These are phyloP conservation scores for Myotis myotis DNA, from an alignment of 2,797 vertebrate species.

Conservation along the genomic window DNA sequence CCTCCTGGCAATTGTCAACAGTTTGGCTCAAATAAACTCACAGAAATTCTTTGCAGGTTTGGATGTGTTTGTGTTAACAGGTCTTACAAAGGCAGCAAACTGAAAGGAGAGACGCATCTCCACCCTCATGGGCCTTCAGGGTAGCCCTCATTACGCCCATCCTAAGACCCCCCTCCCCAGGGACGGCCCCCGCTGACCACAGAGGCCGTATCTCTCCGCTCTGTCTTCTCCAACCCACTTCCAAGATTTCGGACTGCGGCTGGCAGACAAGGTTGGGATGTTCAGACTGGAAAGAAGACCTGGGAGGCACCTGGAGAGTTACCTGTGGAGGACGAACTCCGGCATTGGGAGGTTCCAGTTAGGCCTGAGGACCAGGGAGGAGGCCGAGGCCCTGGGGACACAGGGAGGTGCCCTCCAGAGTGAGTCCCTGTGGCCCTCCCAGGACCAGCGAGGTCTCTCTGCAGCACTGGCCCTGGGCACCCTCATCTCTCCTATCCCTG, in stretches of 20 bases:
- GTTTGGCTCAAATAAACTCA: no score
- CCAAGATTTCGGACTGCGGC: background rate
- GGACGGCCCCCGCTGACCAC: no score
- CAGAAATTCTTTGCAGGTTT: no score
- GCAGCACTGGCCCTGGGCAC: no score
- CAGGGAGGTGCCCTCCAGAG: no score
- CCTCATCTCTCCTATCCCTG: no score
- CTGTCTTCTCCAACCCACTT: background rate
- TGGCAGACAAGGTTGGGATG: background rate
- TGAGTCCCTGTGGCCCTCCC: no score
- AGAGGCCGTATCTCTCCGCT: background rate
- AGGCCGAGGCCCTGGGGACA: no score
- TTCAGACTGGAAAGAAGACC: background rate
- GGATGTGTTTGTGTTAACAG: no score
- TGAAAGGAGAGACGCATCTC: background rate
- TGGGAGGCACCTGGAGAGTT: background rate
- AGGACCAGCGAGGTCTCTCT: no score
- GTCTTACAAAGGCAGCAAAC: background rate
- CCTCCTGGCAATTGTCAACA: no score
- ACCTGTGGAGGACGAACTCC: background rate
- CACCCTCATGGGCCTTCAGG: background rate
- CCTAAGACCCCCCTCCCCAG: background rate
- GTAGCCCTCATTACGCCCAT: background rate
- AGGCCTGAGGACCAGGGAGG: no score
- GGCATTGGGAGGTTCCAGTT: background rate